phyloP scores from a whole-genome alignment of 2,113 vertebrate genomes.

The mouse (Mus musculus) region GRCm39 chr16:44547501-44548000 shows the following conservation, averaged over 20 bases:
- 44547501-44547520: constrained; percentile 85
- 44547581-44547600: neutral
- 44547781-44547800: neutral
- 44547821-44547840: no score
- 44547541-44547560: constrained; percentile 84
- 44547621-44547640: constrained; percentile 16
- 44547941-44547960: neutral
- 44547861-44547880: neutral
- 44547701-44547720: neutral
- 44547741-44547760: neutral
- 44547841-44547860: neutral
- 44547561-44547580: fast-evolving
- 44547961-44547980: neutral
- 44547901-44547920: neutral
- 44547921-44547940: neutral
- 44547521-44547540: constrained; percentile 86
- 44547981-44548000: constrained; percentile 42
- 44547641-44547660: constrained; percentile 29
- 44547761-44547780: neutral
- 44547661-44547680: neutral
- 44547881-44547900: neutral
- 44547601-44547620: constrained; percentile 1
- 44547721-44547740: constrained; percentile 13
- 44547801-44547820: neutral
- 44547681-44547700: neutral